Evolutionary conservation across 2,888 invertebrate genomes (phyloP).

Genomic region (Lottia scabra): DNA sequence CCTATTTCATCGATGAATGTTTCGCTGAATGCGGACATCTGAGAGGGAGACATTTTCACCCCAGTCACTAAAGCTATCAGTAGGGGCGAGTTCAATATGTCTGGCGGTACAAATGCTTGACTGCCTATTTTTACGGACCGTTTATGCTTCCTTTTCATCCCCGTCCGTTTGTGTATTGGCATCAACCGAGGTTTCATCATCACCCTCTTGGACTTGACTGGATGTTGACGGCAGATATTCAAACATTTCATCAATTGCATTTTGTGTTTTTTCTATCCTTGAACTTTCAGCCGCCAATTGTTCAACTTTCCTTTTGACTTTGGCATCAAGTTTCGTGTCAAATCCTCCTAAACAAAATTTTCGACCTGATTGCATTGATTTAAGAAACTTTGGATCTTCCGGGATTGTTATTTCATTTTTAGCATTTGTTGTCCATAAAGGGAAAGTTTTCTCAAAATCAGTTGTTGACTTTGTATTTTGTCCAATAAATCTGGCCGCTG

Average conservation of each 20-base stretch:
- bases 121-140: not conserved
- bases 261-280: too few species aligned
- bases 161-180: too few species aligned
- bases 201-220: too few species aligned
- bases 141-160: too few species aligned
- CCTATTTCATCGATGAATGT: not conserved
- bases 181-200: too few species aligned
- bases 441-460: not conserved
- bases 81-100: not conserved
- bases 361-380: not conserved
- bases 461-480: not conserved
- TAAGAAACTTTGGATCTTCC: not conserved
- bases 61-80: not conserved
- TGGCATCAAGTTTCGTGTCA: not conserved
- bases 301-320: not conserved
- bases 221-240: too few species aligned
- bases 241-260: too few species aligned
- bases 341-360: not conserved
- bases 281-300: not conserved
- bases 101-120: not conserved
- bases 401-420: not conserved
- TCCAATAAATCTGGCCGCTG: not conserved
- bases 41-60: not conserved
- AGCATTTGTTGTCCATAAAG: not conserved
- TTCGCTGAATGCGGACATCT: not conserved